These are phyloP conservation scores for Petrophora chlorosata DNA, from an alignment of 2,888 invertebrate species.

Conservation along the genomic window DNA sequence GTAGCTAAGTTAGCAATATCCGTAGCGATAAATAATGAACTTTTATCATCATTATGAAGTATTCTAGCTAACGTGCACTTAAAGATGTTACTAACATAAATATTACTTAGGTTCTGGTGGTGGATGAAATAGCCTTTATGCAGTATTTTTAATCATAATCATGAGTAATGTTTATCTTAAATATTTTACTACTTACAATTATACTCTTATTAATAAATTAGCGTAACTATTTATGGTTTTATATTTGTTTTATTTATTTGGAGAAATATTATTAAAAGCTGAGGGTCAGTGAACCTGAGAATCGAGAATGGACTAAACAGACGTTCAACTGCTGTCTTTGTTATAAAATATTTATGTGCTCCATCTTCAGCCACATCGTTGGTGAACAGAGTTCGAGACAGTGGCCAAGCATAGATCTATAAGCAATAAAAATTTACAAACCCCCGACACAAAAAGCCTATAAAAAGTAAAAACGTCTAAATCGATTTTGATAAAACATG, in stretches of 20 bases:
- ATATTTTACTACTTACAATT: constrained; percentile 62
- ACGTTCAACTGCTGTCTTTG: too few species aligned
- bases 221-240: constrained; percentile 60
- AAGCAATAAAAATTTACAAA: too few species aligned
- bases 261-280: too few species aligned
- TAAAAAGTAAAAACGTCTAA: too few species aligned
- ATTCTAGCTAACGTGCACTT: constrained; percentile 41
- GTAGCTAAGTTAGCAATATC: constrained; percentile 43
- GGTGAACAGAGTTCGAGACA: too few species aligned
- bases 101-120: constrained; percentile 71
- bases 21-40: constrained; percentile 39
- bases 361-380: too few species aligned
- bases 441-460: too few species aligned
- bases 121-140: constrained; percentile 73
- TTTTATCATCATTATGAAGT: constrained; percentile 39
- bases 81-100: constrained; percentile 59
- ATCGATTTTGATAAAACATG: too few species aligned
- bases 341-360: too few species aligned
- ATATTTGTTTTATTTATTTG: constrained; percentile 52
- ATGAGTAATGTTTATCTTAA: constrained; percentile 67
- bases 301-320: too few species aligned
- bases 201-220: constrained; percentile 47
- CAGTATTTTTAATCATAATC: constrained; percentile 67
- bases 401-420: too few species aligned
- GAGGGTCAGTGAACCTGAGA: too few species aligned